These are phyloP conservation scores for Xestia sexstrigata DNA, from an alignment of 2,888 invertebrate species.

Conservation along the genomic window DNA sequence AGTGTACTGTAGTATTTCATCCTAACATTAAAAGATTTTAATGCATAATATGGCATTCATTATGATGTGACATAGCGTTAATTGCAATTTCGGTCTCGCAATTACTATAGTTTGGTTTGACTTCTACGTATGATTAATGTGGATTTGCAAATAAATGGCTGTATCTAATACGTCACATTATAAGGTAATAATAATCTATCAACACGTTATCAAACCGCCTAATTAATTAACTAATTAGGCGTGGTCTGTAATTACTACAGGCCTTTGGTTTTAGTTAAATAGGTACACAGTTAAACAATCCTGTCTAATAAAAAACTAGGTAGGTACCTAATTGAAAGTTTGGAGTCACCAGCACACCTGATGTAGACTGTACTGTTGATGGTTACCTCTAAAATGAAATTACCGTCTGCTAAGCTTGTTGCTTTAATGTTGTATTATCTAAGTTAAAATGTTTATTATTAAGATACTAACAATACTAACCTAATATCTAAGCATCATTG, in stretches of 20 bases:
- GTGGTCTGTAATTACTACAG: background rate
- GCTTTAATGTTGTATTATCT: no score
- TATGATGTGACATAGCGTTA: background rate
- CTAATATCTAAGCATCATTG: no score
- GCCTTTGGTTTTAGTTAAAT: background rate
- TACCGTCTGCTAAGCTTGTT: background rate
- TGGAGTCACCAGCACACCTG: background rate
- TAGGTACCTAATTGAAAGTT: background rate
- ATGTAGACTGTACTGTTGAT: no score
- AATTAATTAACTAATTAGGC: conserved; percentile 38
- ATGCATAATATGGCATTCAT: background rate
- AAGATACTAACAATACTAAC: no score
- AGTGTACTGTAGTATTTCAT: background rate
- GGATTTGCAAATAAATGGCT: conserved; percentile 32
- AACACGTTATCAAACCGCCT: conserved; percentile 25
- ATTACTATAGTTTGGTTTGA: background rate
- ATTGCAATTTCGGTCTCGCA: background rate
- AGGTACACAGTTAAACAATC: background rate
- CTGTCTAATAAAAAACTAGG: background rate
- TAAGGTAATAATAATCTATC: conserved; percentile 30
- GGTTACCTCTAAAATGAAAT: background rate
- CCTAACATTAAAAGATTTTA: background rate
- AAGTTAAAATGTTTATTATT: no score
- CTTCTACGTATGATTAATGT: conserved; percentile 26
- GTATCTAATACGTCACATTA: conserved; percentile 29